phyloP scores from a whole-genome alignment of 2,888 invertebrate species.

The Eupelmus urozonus region DNA sequence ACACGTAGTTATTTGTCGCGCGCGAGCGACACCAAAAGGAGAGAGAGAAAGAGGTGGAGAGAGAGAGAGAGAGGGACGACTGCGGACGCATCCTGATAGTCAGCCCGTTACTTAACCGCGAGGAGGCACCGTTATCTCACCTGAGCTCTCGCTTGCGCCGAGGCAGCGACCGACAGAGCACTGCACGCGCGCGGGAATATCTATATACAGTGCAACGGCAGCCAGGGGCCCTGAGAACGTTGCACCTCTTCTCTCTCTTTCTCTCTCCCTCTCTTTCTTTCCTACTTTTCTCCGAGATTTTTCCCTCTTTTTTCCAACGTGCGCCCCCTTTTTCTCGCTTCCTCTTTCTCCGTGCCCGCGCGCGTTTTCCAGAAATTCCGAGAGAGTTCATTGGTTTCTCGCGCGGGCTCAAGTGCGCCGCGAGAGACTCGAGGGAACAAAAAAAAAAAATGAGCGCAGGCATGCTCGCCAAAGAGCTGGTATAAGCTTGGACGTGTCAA shows the following conservation, averaged over 20 bases:
- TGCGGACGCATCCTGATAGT: slow-evolving; percentile 53
- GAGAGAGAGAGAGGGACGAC: not conserved
- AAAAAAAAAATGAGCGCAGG: not conserved
- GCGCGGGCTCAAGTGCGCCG: not conserved
- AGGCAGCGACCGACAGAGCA: not conserved
- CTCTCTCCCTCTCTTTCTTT: not conserved
- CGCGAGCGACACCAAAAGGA: not conserved
- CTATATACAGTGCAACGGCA: slow-evolving; percentile 9
- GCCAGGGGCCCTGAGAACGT: slow-evolving; percentile 19
- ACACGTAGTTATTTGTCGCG: slow-evolving; percentile 22
- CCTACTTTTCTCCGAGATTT: not conserved
- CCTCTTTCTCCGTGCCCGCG: not conserved
- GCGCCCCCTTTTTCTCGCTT: not conserved
- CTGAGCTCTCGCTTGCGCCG: slow-evolving; percentile 63
- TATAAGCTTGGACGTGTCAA: not conserved
- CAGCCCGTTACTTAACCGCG: slow-evolving; percentile 75
- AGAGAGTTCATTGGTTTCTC: slow-evolving; percentile 25
- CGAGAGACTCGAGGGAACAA: not conserved
- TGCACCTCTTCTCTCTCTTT: not conserved
- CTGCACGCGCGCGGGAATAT: not conserved
- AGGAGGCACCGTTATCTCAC: slow-evolving; percentile 76
- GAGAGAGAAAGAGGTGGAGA: not conserved
- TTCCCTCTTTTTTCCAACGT: not conserved
- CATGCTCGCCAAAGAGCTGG: not conserved
- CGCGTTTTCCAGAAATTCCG: slow-evolving; percentile 34